phyloP scores from a whole-genome alignment of 2,888 invertebrate genomes.

The Brassicogethes aeneus region DNA sequence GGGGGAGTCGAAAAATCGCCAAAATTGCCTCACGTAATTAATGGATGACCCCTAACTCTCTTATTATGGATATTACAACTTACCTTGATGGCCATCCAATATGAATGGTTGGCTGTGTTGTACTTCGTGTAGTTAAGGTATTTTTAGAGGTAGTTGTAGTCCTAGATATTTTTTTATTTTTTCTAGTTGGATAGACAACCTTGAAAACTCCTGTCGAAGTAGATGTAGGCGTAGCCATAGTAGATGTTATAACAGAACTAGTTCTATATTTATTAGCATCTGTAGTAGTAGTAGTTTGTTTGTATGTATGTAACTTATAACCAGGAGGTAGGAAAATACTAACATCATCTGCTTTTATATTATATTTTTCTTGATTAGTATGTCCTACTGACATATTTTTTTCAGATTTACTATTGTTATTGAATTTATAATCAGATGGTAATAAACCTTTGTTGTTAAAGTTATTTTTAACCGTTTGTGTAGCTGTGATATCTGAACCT shows the following conservation, averaged over 20 bases:
- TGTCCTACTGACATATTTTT: neutral
- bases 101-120: slow-evolving; percentile 59
- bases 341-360: slow-evolving; percentile 24
- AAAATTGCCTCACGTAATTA: too few relatives aligned
- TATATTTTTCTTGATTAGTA: slow-evolving; percentile 6
- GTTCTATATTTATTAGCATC: slow-evolving; percentile 6
- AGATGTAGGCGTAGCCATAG: slow-evolving; percentile 38
- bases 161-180: slow-evolving; percentile 50
- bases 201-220: slow-evolving; percentile 44
- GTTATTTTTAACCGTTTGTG: neutral
- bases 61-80: too few relatives aligned
- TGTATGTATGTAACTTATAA: slow-evolving; percentile 21
- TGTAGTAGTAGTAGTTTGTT: slow-evolving; percentile 28
- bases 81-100: slow-evolving; percentile 80
- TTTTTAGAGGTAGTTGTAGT: slow-evolving; percentile 23
- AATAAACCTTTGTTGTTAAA: slow-evolving; percentile 50
- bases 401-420: slow-evolving; percentile 3
- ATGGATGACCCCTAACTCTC: too few relatives aligned
- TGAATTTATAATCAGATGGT: slow-evolving; percentile 54
- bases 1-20: too few relatives aligned
- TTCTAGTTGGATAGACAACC: slow-evolving; percentile 71
- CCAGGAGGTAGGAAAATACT: slow-evolving; percentile 36
- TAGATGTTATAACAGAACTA: slow-evolving; percentile 35
- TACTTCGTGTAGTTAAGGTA: slow-evolving; percentile 30
- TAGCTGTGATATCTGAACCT: neutral